Percentiles rank a stretch among this genome's conserved stretches.
Evolutionary conservation across 1,140 invertebrate species (phyloP).

Genomic region (Drosophila arawakana): DNA sequence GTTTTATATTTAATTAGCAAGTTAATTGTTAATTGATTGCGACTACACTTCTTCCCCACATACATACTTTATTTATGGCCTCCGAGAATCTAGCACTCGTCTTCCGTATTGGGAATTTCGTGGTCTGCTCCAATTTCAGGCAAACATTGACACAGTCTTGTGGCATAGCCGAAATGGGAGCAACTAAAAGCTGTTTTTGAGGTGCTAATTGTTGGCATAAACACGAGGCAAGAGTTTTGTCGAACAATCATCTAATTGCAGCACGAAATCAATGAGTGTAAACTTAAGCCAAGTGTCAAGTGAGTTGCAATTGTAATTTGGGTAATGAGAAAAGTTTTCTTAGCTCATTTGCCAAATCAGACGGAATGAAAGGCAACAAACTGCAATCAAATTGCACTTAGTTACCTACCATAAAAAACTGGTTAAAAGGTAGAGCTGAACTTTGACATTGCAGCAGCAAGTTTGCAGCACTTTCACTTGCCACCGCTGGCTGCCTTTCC

Average conservation of each 20-base stretch:
- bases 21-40: slow-evolving; percentile 66
- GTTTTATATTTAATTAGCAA: slow-evolving; percentile 72
- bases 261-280: slow-evolving; percentile 44
- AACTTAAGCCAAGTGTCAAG: slow-evolving; percentile 40
- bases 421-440: slow-evolving; percentile 31
- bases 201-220: slow-evolving; percentile 68
- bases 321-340: slow-evolving; percentile 47
- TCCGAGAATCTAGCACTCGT: slow-evolving; percentile 54
- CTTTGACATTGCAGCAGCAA: slow-evolving; percentile 44
- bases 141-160: slow-evolving; percentile 74
- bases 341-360: slow-evolving; percentile 60
- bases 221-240: neutral
- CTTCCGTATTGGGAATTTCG: slow-evolving; percentile 36
- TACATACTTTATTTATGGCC: slow-evolving; percentile 6
- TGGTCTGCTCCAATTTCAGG: slow-evolving; percentile 59
- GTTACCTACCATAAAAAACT: slow-evolving; percentile 26
- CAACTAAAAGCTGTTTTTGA: slow-evolving; percentile 28
- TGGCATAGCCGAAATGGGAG: slow-evolving; percentile 40
- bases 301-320: slow-evolving; percentile 33
- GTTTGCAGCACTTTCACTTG: slow-evolving; percentile 71
- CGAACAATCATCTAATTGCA: neutral
- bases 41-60: slow-evolving; percentile 28
- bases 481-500: slow-evolving; percentile 40
- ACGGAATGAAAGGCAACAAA: slow-evolving; percentile 37
- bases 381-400: slow-evolving; percentile 56